These are phyloP conservation scores for Lathronympha strigana DNA, from an alignment of 2,888 invertebrate genomes.

Conservation along the genomic window DNA sequence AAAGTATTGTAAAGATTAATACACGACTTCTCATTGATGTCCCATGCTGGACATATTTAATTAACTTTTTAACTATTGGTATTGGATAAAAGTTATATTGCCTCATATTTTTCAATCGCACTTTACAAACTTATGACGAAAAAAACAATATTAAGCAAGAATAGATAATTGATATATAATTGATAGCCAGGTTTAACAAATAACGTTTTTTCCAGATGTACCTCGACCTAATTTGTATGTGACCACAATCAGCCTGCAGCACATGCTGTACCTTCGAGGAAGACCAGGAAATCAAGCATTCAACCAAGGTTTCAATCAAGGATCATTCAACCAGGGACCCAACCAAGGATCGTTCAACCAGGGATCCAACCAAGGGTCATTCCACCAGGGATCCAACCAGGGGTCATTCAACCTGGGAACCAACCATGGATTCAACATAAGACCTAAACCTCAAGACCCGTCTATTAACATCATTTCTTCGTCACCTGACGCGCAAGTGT, in stretches of 20 bases:
- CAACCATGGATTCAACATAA: slow-evolving; percentile 43
- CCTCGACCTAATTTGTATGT: slow-evolving; percentile 63
- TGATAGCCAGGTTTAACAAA: background rate
- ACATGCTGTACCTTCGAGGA: slow-evolving; percentile 68
- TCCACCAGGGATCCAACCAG: slow-evolving; percentile 36
- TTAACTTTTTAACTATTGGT: too few relatives aligned
- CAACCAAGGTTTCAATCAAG: slow-evolving; percentile 38
- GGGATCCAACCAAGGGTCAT: slow-evolving; percentile 42
- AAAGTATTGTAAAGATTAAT: too few relatives aligned
- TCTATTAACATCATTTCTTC: slow-evolving; percentile 46
- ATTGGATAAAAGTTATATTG: too few relatives aligned
- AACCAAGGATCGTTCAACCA: slow-evolving; percentile 39
- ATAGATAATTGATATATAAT: too few relatives aligned
- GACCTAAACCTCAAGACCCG: slow-evolving; percentile 41
- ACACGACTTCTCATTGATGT: too few relatives aligned
- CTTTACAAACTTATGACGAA: too few relatives aligned
- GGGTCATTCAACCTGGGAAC: slow-evolving; percentile 23
- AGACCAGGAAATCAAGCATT: slow-evolving; percentile 43
- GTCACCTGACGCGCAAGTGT: slow-evolving; percentile 51
- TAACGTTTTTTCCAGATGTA: slow-evolving; percentile 57
- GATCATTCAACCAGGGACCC: slow-evolving; percentile 38
- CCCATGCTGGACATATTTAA: too few relatives aligned
- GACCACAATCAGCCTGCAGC: slow-evolving; percentile 78
- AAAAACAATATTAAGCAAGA: too few relatives aligned
- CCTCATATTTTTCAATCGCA: too few relatives aligned